Base-by-base conservation (phyloP, 1,140 invertebrate genomes). In the Dufourea novaeangliae region DNA sequence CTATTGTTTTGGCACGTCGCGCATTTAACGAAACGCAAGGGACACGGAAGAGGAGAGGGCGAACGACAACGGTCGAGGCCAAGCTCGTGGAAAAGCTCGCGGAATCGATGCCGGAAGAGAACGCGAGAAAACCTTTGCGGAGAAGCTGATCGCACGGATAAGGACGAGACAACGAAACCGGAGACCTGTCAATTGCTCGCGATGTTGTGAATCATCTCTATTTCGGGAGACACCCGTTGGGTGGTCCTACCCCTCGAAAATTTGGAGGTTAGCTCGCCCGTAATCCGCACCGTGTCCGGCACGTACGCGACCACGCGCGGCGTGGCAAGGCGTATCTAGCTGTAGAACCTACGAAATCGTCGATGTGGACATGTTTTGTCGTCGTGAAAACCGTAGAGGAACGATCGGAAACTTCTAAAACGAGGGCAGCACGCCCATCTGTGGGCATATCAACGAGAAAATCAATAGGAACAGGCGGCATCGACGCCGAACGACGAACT, bases 1-100 rank as follows among this genome's bases (percentile, higher is more conserved):
- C 83, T 87, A 89, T 88, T 88, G 88, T 89, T 89, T 89, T 88
- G 85, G 78, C 78, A 85, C 80, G 83, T 86, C 77, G 86, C 83
- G 85, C 79, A 63, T 80, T 83, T 82, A 78, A 86, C 62, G 59
- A 83, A 69, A 86, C 78, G 70, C 29, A 50, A 50, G 59, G 62
- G 70, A 74, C 54, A 67, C 61, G 62, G n/a, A 46, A 56, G 41
- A 54, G 71, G 61, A 39, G 20, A 41, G 44, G 44, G 29, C n/a
- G 29, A 46, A 29, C 41, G 32, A n/a, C n/a, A n/a, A 2, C 3
- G 27, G 4, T 2, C 0, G 7, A 3, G 29, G 34, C 20, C 44
- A 2, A 32, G n/a, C 4, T 2, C 12, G 11, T 6, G 11, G 7
- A 41, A 32, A 54, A 59, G 41, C 12, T 27, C 3, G n/a, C 27